Evolutionary conservation across 2,888 invertebrate species (phyloP).

Genomic region (Mystacides longicornis): DNA sequence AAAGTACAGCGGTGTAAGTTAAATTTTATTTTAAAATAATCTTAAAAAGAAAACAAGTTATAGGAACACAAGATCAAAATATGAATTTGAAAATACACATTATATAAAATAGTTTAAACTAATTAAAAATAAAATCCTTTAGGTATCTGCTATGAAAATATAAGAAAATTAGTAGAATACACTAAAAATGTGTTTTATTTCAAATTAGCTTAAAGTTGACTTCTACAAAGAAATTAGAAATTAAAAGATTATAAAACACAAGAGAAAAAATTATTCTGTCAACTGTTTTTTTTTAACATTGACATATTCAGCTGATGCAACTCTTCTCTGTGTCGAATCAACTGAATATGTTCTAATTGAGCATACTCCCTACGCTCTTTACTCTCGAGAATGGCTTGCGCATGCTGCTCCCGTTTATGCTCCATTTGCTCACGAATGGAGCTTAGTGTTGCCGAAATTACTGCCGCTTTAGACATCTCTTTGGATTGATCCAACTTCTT

Average conservation of each 20-base stretch:
- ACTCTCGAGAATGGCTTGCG: background rate
- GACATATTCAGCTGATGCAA: background rate
- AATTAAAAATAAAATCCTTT: background rate
- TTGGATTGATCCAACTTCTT: background rate
- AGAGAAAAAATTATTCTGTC: background rate
- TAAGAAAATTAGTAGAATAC: background rate
- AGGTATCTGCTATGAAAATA: background rate
- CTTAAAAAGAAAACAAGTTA: background rate
- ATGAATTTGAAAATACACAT: background rate
- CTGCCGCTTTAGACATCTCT: background rate
- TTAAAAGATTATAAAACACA: background rate
- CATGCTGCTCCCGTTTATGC: background rate
- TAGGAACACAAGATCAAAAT: background rate
- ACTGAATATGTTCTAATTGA: background rate
- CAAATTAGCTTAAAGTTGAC: background rate
- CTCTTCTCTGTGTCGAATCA: background rate
- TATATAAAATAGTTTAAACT: background rate
- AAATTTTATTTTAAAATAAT: background rate
- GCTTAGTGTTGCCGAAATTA: background rate
- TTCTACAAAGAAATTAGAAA: background rate
- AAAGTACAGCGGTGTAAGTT: background rate
- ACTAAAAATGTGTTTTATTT: background rate
- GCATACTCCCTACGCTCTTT: too few species aligned
- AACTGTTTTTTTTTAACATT: background rate
- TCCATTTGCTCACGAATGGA: constrained; percentile 1